Evolutionary conservation across 2,797 vertebrate genomes (phyloP), one percentile per base, ranked within the genome.

Genomic region (Eulemur albifrons): DNA sequence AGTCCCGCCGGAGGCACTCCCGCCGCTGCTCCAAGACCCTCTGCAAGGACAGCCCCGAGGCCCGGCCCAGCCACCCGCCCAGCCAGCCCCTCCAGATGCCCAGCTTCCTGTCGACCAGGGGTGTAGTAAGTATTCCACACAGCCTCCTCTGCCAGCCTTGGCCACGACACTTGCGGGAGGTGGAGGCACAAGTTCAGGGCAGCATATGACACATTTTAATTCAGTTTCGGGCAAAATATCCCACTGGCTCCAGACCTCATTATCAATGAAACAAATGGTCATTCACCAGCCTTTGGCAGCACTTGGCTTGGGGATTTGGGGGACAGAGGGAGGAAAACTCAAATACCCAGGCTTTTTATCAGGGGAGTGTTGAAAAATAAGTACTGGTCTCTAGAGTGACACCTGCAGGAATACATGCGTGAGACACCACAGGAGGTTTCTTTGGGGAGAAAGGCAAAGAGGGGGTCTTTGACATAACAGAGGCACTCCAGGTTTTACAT

Each of bases 41-140:
- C 0, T 77, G 95, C 94, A 98, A 98, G 96, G 97, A 98, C 97
- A 97, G 96, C 81, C 97, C 98, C 86, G 99, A 99, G 98, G 98
- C 98, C 98, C 98, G 97, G 79, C 97, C 98, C 97, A 98, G 98
- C 98, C 99, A 98, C 98, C 99, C 98, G 95, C 97, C 99, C 98
- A 99, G 98, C 99, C 99, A 99, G 98, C 98, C 98, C 95, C 98
- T 99, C 97, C 99, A 98, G 95, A 99, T 99, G 98, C 99, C 99
- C 99, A 98, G 98, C 98, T 99, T 99, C 98, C 98, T 99, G 98
- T 98, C 99, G 86, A 98, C 99, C 72, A 98, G 99, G 82, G 98
- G 98, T 99, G 98, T 99, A 98, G 99, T 99, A 99, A 99, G 99
- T 99, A 98, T 98, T 98, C 92, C 6, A 13, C 52, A 25, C 93